A percentile compares a stretch with the other conserved stretches of the same genome.
Conservation (phyloP, 2,113 vertebrate species). For the Perognathus longimembris region DNA sequence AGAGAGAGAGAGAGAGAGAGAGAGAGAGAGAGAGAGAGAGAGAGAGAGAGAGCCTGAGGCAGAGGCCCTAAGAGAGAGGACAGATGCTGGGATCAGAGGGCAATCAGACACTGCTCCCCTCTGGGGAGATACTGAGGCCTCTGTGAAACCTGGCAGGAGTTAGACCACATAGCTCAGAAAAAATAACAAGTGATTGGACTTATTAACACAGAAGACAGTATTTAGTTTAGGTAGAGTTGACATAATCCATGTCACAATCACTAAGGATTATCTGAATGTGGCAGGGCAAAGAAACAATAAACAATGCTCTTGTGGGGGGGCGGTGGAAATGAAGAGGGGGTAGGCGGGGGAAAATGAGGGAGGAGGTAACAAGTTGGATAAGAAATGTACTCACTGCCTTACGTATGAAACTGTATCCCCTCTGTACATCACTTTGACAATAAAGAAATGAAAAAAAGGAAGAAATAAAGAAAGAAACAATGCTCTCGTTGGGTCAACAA, state of each 20-base stretch:
- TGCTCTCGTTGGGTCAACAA: neutral
- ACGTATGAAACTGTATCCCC: no score
- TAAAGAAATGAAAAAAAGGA: no score
- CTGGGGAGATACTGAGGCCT: neutral
- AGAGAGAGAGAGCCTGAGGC: no score
- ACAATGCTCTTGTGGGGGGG: neutral
- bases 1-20: no score
- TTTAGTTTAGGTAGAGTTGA: neutral
- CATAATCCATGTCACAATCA: neutral
- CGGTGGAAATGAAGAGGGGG: no score
- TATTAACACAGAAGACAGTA: neutral
- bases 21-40: no score
- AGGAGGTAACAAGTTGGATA: no score
- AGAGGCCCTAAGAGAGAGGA: neutral
- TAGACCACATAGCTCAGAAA: neutral
- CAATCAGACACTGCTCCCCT: no score
- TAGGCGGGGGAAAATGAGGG: no score
- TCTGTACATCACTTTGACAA: no score
- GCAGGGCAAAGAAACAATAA: neutral
- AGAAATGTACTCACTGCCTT: no score
- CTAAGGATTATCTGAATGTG: neutral
- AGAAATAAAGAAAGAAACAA: neutral
- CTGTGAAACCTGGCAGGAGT: neutral
- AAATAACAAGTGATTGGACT: slow-evolving; percentile 20
- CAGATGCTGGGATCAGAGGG: neutral